Evolutionary conservation across 1,140 invertebrate species (phyloP), one percentile per base, ranked within the genome.

Genomic region (Chrysoperla carnea): DNA sequence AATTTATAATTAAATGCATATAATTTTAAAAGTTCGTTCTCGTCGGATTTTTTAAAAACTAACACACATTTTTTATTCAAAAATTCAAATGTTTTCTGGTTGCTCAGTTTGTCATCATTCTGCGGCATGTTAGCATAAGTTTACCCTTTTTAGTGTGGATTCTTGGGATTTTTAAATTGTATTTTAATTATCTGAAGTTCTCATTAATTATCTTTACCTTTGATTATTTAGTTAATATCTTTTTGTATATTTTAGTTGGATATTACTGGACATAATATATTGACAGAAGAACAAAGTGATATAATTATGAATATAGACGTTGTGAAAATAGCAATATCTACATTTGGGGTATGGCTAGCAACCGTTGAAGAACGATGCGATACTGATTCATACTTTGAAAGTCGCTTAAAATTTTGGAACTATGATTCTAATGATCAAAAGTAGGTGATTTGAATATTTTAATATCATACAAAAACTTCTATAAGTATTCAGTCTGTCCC

Each of bases 381-480:
- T 52, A 66, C 73, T 46, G 59, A 70, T 44, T 68, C 70, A 2
- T 59, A 54, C 28, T 61, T 68, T 5, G 81, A 88, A 62, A 61
- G 79, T 1, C 60, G 75, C 33, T 58, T 91, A 0, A 90, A 89
- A 55, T 88, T 88, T 59, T 91, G 84, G 84, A 52, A 68, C 39
- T 87, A 72, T 52, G 59, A 76, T 46, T 47, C 56, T 3, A 59
- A 67, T 6, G 63, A 70, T 36, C 79, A 84, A 60, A 71, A 55
- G 80, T 84, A 63, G 63, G 55, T 58, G 11, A 43, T 37, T 33
- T 36, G 14, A 14, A n/a, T n/a, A n/a, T n/a, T n/a, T n/a, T n/a
- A n/a, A n/a, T n/a, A n/a, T n/a, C n/a, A n/a, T n/a, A n/a, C n/a
- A n/a, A n/a, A n/a, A n/a, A n/a, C n/a, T n/a, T n/a, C n/a, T n/a